phyloP scores from a whole-genome alignment of 2,888 invertebrate genomes.

The Spisula solida region DNA sequence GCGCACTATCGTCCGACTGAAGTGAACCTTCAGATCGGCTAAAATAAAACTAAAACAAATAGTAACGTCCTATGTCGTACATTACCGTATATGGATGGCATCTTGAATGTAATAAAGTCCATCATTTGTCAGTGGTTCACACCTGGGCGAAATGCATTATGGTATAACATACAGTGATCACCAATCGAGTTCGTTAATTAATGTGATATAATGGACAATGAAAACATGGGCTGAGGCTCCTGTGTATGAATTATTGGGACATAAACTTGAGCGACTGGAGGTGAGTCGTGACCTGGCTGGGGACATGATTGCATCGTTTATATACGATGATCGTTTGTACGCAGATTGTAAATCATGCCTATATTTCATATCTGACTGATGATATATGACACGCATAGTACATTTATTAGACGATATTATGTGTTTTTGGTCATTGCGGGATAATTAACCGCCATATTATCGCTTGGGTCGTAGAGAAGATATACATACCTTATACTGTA shows the following conservation, averaged over 20 bases:
- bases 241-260: background rate
- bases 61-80: background rate
- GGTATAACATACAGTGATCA: background rate
- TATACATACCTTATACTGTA: background rate
- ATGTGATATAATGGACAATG: slow-evolving; percentile 7
- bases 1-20: background rate
- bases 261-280: background rate
- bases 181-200: background rate
- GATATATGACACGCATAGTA: background rate
- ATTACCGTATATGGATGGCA: background rate
- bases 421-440: background rate
- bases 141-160: background rate
- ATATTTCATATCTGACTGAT: background rate
- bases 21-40: background rate
- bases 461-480: background rate
- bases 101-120: slow-evolving; percentile 18
- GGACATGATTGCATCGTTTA: background rate
- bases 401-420: background rate
- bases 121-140: slow-evolving; percentile 24
- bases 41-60: background rate
- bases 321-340: background rate
- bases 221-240: slow-evolving; percentile 2
- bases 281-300: background rate
- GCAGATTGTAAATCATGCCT: background rate
- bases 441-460: background rate